Evolutionary conservation across 2,888 invertebrate genomes (phyloP), one percentile per base, ranked within the genome.

Genomic region (Caenorhabditis panamensis): DNA sequence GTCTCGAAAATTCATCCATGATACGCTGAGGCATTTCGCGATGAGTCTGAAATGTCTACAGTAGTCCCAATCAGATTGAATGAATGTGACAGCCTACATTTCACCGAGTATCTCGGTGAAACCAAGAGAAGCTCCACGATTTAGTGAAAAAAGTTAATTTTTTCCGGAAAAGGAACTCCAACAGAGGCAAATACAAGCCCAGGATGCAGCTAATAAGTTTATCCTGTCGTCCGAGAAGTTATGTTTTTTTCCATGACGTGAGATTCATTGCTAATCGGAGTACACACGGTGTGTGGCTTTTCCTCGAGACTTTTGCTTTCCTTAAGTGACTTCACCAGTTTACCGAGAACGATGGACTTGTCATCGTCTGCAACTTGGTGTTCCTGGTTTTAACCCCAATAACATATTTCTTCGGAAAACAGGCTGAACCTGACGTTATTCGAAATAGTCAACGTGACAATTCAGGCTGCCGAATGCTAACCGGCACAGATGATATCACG

Each of bases 401-500:
- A 51, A 54, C 47, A 72, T 31, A 54, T 36, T 24, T 49, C 56
- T 56, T 36, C 44, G 26, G 22, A 73, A 58, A 73, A 69, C 61
- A 51, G 53, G 28, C 41, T 13, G 8, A 47, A 16, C 44, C 44
- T 28, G 41, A 41, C 41, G 28, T 61, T 26, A 22, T 24, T 13
- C 22, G 24, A 37, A 37, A 59, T 18, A 37, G 13, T 51, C 28
- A 68, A 68, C 59, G 47, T 62, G 37, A 58, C 51, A 59, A 64
- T 64, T 73, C 64, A 73, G 73, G 59, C 58, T 51, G 24, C 64
- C 51, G 18, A 41, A 24, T 49, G 44, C 31, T 41, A 44, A 16
- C 69, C 28, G 61, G 51, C 58, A 26, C 31, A 16, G 13, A 28
- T 73, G 73, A 73, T 73, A 64, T 73, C 73, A 73, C 58, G 22